Evolutionary conservation across 2,797 vertebrate species (phyloP).

Genomic region (Limnodromus scolopaceus): DNA sequence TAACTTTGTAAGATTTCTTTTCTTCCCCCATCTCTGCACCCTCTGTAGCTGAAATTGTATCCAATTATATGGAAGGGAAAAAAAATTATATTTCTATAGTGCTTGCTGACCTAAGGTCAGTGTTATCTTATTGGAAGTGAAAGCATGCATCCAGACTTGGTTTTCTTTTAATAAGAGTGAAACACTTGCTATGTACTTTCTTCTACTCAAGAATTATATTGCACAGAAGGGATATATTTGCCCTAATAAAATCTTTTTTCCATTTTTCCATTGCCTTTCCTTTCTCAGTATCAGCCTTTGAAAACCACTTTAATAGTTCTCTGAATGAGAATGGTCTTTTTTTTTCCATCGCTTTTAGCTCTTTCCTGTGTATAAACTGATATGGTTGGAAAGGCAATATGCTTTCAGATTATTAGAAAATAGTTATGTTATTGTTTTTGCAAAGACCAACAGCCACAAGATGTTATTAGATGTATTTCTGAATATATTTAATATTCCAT

Average conservation of each 20-base stretch:
- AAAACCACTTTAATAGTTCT: constrained; percentile 28
- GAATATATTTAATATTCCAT: constrained; percentile 30
- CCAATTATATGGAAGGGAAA: neutral
- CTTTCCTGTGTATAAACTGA: neutral
- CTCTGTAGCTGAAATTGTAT: neutral
- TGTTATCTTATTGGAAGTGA: neutral
- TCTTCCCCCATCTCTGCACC: neutral
- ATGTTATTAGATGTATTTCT: constrained; percentile 39
- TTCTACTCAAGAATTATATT: constrained; percentile 14
- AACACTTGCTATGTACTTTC: neutral
- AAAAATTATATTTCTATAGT: neutral
- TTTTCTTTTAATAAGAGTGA: constrained; percentile 31
- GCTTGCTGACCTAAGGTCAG: neutral
- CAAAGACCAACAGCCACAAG: neutral
- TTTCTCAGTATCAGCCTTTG: constrained; percentile 1
- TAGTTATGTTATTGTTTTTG: constrained; percentile 22
- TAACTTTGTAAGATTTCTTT: neutral
- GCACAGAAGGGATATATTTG: constrained; percentile 18
- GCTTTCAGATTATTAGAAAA: constrained; percentile 45
- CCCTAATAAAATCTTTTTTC: constrained; percentile 12
- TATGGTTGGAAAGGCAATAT: constrained; percentile 23
- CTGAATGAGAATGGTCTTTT: neutral
- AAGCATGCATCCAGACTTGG: neutral
- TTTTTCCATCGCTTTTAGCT: neutral
- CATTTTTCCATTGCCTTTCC: constrained; percentile 27